Evolutionary conservation across 2,113 vertebrate species (phyloP), one percentile per base, ranked within the genome.

Genomic region (Podocnemis expansa): DNA sequence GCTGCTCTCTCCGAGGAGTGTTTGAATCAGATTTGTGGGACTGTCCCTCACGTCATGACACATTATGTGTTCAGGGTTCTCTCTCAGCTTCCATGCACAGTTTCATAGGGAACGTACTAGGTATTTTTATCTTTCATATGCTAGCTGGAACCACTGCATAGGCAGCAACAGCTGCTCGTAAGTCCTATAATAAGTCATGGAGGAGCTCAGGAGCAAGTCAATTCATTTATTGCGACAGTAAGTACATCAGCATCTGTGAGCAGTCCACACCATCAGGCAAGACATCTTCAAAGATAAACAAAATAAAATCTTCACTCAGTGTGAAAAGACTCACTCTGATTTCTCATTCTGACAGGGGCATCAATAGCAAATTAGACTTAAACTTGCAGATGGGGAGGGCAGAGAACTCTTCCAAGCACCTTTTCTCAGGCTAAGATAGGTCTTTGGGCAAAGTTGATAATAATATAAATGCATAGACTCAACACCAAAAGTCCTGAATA

Each of bases 301-400:
- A 98, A 97, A 95, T 96, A 97, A 98, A 98, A 97, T 84, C 95
- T 97, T 95, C 96, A 96, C 70, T 89, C 94, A 83, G 84, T 49
- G 12, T 96, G 96, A 96, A 96, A 96, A 96, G 97, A 84, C 92
- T 94, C 92, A 84, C n/a, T 67, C 84, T 96, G 89, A 97, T 97
- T 96, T 95, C 97, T 97, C 97, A 93, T 94, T 97, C 96, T 97
- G 97, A 96, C 97, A 98, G 89, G 92, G 95, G 76, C 90, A 93
- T 63, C 88, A 96, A 96, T 89, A 97, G 86, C 94, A 89, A 88
- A 91, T 95, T 95, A 97, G 97, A 97, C 97, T 98, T 97, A 97
- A 88, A 96, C 95, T 93, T 94, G 89, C 92, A 93, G 89, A 93
- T 96, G 58, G 31, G 73, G 95, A 96, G 88, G 89, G 96, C 54